phyloP scores from a whole-genome alignment of 2,113 vertebrate species.

The Stigmatopora argus region DNA sequence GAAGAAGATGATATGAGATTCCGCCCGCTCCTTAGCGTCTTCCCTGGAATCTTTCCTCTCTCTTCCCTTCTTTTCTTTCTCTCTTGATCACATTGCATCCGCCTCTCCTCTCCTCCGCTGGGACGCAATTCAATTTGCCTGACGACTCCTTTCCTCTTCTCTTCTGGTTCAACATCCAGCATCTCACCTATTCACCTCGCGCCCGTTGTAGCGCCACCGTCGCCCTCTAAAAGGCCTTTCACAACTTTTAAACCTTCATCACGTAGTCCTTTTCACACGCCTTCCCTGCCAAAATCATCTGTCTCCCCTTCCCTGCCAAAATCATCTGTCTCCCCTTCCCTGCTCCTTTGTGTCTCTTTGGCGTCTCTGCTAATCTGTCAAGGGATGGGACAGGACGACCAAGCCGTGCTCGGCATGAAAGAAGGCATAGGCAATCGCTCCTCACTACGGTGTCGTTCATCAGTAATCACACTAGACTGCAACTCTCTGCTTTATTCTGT shows the following conservation, averaged over 20 bases:
- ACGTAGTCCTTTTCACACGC: conserved; percentile 8
- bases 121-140: conserved; percentile 51
- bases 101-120: conserved; percentile 34
- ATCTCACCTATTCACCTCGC: conserved; percentile 26
- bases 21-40: conserved; percentile 31
- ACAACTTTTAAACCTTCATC: conserved; percentile 2
- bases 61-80: conserved; percentile 11
- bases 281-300: background rate
- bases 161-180: conserved; percentile 31
- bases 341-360: conserved; percentile 8
- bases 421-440: conserved; percentile 21
- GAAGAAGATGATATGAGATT: conserved; percentile 38
- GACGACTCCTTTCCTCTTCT: conserved; percentile 36
- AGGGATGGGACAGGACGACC: conserved; percentile 7
- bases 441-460: conserved; percentile 12
- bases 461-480: conserved; percentile 18
- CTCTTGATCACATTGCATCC: conserved; percentile 51
- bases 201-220: conserved; percentile 4
- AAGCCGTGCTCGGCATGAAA: conserved; percentile 26
- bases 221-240: conserved; percentile 5
- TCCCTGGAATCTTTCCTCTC: conserved; percentile 13
- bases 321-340: conserved; percentile 9
- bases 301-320: conserved; percentile 5
- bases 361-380: conserved; percentile 38
- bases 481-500: conserved; percentile 11